Base-by-base conservation (phyloP, 2,888 invertebrate species). In the Hedya salicella region DNA sequence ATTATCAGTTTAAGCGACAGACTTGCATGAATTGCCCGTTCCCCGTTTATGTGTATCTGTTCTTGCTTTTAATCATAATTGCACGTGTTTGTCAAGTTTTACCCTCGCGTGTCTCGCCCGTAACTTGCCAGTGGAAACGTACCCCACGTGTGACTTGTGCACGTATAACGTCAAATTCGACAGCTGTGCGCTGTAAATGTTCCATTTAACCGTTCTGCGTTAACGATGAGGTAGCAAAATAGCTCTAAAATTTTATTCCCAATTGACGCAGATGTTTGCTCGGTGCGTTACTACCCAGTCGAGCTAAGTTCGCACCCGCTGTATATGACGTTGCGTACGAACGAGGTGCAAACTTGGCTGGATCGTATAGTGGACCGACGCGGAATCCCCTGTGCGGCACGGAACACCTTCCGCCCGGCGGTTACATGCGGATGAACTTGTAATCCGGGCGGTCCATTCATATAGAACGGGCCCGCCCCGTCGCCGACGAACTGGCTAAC, bases 101-200 rank as follows among this genome's bases (percentile, higher is more conserved):
- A 39, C 6, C 63, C 19, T 16, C 42, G 42, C 50, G 42, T 57
- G 50, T 64, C 49, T 21, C 57, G 19, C 57, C 50, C 13, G 13
- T 16, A 16, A 50, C 64, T 50, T 64, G 57, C 64, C 50, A 36
- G 13, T 14, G 64, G 50, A 52, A 36, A 64, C 42, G 21, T 57
- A 17, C 40, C 32, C 48, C 48, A 39, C 17, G 8, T 40, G 30
- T 16, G 5, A 6, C 4, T 6, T 6, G 25, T 25, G 25, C n/a
- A 46, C 14, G 9, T 32, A 32, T 32, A 40, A 0, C 19, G 0
- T 30, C 3, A 54, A 21, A 39, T 39, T 52, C 16, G n/a, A n/a
- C n/a, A n/a, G n/a, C n/a, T n/a, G n/a, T n/a, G n/a, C n/a, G n/a
- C n/a, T n/a, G n/a, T n/a, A n/a, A n/a, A 19, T 48, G 16, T 21